phyloP scores from a whole-genome alignment of 2,113 vertebrate genomes.

The human region GRCh38 chr12:107398501-107399000 shows the following conservation, averaged over 20 bases:
- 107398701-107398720: too few relatives aligned
- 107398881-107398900: neutral
- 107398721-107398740: neutral
- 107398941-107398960: neutral
- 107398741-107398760: neutral
- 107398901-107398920: neutral
- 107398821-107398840: neutral
- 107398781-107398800: neutral
- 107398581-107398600: neutral
- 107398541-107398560: accelerated
- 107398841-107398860: neutral
- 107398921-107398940: neutral
- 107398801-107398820: neutral
- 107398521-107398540: neutral
- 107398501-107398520: neutral
- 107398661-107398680: neutral
- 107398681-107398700: neutral
- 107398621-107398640: neutral
- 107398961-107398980: too few relatives aligned
- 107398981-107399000: neutral
- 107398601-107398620: neutral
- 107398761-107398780: neutral
- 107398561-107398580: neutral
- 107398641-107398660: neutral
- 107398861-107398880: neutral